A percentile compares a stretch with the other conserved stretches of the same genome.
These are phyloP conservation scores for Xenops minutus DNA, from an alignment of 2,797 vertebrate genomes.

Conservation along the genomic window DNA sequence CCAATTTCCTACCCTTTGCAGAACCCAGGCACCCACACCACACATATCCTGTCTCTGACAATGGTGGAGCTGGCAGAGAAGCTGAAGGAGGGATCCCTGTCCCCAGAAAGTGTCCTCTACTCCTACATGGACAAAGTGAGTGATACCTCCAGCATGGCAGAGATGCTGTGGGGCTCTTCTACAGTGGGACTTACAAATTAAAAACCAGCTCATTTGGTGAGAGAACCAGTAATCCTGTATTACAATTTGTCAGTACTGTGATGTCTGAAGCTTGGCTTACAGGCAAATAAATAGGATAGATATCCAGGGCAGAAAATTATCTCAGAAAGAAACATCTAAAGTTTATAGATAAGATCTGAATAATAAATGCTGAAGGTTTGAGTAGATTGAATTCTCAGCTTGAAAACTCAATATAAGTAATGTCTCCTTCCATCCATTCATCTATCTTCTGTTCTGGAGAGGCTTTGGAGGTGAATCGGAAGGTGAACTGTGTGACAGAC, in stretches of 20 bases:
- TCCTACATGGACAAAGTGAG: constrained; percentile 81
- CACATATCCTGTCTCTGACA: constrained; percentile 68
- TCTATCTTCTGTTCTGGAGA: constrained; percentile 23
- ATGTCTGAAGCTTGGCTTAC: not conserved
- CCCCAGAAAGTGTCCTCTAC: constrained; percentile 78
- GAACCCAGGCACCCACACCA: constrained; percentile 70
- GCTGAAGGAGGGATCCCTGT: constrained; percentile 74
- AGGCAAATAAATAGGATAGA: not conserved
- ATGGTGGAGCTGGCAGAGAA: constrained; percentile 75
- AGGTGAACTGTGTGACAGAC: constrained; percentile 80
- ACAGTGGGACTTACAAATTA: not conserved
- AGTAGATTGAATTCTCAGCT: not conserved
- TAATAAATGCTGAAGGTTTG: not conserved
- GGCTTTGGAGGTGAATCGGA: constrained; percentile 77
- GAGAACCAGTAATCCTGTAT: not conserved
- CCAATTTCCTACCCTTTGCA: constrained; percentile 6
- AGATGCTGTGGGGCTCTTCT: not conserved
- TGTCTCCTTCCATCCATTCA: not conserved
- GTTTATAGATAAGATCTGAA: not conserved
- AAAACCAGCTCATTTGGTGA: not conserved
- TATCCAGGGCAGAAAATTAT: not conserved
- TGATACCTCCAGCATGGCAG: not conserved
- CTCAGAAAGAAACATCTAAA: not conserved
- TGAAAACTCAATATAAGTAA: not conserved
- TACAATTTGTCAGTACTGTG: not conserved